These are phyloP conservation scores for Apistogramma diplotaenia DNA, from an alignment of 2,113 vertebrate genomes.

Conservation along the genomic window DNA sequence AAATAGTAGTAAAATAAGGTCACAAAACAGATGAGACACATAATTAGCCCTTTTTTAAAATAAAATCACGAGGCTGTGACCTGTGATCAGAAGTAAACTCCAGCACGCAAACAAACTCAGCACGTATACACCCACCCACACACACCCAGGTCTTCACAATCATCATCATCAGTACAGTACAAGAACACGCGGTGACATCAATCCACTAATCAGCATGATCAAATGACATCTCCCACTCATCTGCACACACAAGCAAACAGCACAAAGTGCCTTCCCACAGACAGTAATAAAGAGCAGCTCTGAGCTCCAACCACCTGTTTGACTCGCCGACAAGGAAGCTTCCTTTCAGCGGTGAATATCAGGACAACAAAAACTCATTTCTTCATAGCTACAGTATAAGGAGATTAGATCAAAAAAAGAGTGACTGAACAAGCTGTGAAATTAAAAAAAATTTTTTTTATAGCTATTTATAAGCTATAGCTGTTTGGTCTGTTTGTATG, in stretches of 20 bases:
- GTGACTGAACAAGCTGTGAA: slow-evolving; percentile 56
- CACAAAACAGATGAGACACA: neutral
- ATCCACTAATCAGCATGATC: slow-evolving; percentile 30
- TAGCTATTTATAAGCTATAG: neutral
- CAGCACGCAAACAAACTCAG: slow-evolving; percentile 45
- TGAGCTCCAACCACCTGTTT: slow-evolving; percentile 59
- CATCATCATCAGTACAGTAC: slow-evolving; percentile 8
- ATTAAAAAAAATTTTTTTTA: too few relatives aligned
- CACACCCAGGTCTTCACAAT: neutral
- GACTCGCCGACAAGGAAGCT: neutral
- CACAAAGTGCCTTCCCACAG: slow-evolving; percentile 17
- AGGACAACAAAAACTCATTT: slow-evolving; percentile 17
- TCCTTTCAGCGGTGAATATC: neutral
- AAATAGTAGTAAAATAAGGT: neutral
- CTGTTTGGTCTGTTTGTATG: neutral
- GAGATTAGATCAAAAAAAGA: slow-evolving; percentile 29
- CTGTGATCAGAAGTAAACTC: slow-evolving; percentile 73
- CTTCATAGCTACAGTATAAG: slow-evolving; percentile 11
- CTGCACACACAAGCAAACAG: neutral
- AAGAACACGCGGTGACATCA: slow-evolving; percentile 19
- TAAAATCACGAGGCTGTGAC: slow-evolving; percentile 63
- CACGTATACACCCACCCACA: neutral
- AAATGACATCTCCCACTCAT: slow-evolving; percentile 18
- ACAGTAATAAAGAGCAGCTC: slow-evolving; percentile 38
- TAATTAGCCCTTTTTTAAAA: slow-evolving; percentile 75